Percentiles rank a stretch among this genome's conserved stretches.
Evolutionary conservation across 2,888 invertebrate species (phyloP).

Genomic region (Sylvicola fuscatus): DNA sequence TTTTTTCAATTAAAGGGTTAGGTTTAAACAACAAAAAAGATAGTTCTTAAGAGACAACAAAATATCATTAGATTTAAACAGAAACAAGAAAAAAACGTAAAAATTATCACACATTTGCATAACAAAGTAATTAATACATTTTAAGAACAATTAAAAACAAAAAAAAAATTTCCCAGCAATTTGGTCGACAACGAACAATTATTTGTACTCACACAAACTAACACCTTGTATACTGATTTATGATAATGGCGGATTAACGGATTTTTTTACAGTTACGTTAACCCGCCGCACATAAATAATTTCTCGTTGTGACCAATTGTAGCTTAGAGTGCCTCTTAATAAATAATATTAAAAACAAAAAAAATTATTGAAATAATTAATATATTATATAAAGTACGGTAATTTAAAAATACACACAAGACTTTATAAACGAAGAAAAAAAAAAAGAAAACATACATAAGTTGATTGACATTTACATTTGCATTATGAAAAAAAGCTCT

Average conservation of each 20-base stretch:
- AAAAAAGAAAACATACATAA: too few species aligned
- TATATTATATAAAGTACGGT: constrained; percentile 7
- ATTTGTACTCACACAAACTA: constrained; percentile 5
- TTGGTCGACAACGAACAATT: constrained; percentile 13
- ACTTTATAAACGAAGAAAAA: too few species aligned
- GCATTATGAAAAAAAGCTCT: too few species aligned
- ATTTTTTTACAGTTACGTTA: too few species aligned
- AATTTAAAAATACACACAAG: constrained; percentile 5
- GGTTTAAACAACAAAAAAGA: constrained; percentile 4
- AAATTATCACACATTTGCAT: constrained; percentile 5
- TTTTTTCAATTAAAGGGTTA: constrained; percentile 1
- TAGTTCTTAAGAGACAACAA: background rate
- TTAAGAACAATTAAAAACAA: constrained; percentile 5
- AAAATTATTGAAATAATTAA: constrained; percentile 6
- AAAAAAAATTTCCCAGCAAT: constrained; percentile 11
- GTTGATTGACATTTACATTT: too few species aligned
- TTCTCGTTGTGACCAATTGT: constrained; percentile 14
- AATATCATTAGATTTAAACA: constrained; percentile 6
- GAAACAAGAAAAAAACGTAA: constrained; percentile 9
- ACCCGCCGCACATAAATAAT: constrained; percentile 3
- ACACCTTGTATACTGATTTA: too few species aligned
- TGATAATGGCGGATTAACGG: too few species aligned
- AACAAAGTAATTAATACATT: constrained; percentile 3
- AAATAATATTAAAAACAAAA: constrained; percentile 8
- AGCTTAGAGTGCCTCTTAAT: constrained; percentile 15